Evolutionary conservation across 2,113 vertebrate genomes (phyloP).

Genomic region (Bambusicola thoracicus): DNA sequence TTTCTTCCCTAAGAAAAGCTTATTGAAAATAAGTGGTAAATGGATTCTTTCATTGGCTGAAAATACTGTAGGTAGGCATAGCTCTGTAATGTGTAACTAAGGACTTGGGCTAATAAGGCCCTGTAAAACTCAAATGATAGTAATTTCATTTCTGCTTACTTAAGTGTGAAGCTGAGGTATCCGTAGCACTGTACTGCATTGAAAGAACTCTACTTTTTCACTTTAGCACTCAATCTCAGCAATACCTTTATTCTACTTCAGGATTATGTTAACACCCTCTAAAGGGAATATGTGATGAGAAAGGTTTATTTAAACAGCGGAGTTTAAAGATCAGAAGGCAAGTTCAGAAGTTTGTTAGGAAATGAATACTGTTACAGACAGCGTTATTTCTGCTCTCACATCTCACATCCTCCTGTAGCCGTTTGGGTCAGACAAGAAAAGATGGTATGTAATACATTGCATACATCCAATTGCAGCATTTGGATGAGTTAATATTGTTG

Average conservation of each 20-base stretch:
- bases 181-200: neutral
- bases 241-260: neutral
- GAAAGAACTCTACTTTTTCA: neutral
- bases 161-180: neutral
- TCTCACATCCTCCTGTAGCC: neutral
- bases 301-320: neutral
- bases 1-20: neutral
- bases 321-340: neutral
- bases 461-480: too few relatives aligned
- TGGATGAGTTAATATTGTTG: neutral
- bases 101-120: neutral
- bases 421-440: neutral
- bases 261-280: neutral
- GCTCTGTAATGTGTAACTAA: neutral
- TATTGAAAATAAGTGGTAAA: neutral
- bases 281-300: neutral
- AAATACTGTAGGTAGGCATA: neutral
- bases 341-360: neutral
- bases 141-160: neutral
- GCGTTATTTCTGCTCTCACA: neutral
- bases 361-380: neutral
- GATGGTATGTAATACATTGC: neutral
- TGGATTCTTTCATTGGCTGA: neutral
- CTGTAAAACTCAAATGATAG: neutral
- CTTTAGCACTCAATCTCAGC: neutral